Percentiles rank a stretch among this genome's conserved stretches.
These are phyloP conservation scores for Cebus imitator DNA, from an alignment of 2,113 vertebrate genomes.

Conservation along the genomic window DNA sequence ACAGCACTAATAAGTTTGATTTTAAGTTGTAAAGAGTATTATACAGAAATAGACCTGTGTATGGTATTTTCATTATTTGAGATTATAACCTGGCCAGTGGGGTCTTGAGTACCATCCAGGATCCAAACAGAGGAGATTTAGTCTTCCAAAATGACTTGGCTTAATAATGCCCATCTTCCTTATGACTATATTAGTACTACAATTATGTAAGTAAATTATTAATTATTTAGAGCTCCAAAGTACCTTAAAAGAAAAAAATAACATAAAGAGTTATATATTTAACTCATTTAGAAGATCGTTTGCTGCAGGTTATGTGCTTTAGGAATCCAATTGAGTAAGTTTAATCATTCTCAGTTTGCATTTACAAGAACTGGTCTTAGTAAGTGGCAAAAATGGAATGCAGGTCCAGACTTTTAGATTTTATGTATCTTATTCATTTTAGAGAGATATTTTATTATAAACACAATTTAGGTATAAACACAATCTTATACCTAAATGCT, in stretches of 20 bases:
- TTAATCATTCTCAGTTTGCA: neutral
- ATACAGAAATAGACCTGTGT: neutral
- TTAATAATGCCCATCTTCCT: neutral
- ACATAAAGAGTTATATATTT: neutral
- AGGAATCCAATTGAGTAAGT: neutral
- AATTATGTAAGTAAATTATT: neutral
- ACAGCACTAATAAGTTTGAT: constrained; percentile 19
- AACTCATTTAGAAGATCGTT: neutral
- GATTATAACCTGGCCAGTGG: neutral
- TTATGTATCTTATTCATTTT: neutral
- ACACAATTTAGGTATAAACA: neutral
- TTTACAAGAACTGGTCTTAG: neutral
- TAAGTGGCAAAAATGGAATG: neutral
- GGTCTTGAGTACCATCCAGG: neutral
- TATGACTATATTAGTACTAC: neutral
- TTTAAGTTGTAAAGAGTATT: constrained; percentile 27
- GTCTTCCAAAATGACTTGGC: neutral
- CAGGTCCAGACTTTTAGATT: neutral
- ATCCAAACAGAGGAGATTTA: neutral
- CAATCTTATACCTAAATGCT: neutral
- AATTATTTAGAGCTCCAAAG: neutral
- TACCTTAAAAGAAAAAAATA: neutral
- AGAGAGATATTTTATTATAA: neutral
- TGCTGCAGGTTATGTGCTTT: neutral
- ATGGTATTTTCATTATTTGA: neutral